These are phyloP conservation scores for Taenaris catops DNA, from an alignment of 2,888 invertebrate genomes.

Conservation along the genomic window DNA sequence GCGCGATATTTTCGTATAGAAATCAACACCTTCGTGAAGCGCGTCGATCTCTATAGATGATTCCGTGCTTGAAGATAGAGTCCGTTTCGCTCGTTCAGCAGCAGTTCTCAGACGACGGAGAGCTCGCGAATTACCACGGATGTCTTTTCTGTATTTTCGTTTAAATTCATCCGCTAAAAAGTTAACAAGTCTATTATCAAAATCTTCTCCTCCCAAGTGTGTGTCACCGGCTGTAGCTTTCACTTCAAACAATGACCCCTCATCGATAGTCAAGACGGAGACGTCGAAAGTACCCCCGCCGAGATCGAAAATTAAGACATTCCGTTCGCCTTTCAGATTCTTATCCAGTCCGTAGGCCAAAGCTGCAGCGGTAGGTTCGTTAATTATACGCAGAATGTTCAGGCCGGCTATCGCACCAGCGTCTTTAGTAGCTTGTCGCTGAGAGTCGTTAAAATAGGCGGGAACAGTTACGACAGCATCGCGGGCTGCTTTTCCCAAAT, in stretches of 20 bases:
- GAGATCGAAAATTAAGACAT: slow-evolving; percentile 83
- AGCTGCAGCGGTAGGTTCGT: slow-evolving; percentile 89
- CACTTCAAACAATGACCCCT: slow-evolving; percentile 88
- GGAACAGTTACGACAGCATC: slow-evolving; percentile 91
- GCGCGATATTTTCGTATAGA: slow-evolving; percentile 84
- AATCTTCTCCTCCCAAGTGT: slow-evolving; percentile 89
- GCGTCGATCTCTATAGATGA: slow-evolving; percentile 88
- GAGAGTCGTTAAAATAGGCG: no score
- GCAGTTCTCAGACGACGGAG: slow-evolving; percentile 86
- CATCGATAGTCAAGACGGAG: slow-evolving; percentile 90
- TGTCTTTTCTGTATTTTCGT: slow-evolving; percentile 84
- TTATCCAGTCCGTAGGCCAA: slow-evolving; percentile 86
- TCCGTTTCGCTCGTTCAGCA: slow-evolving; percentile 88
- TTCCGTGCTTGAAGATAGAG: slow-evolving; percentile 87
- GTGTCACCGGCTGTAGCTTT: slow-evolving; percentile 92
- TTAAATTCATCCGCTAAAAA: slow-evolving; percentile 86
- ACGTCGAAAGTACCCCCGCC: slow-evolving; percentile 89
- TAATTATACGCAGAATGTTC: slow-evolving; percentile 90
- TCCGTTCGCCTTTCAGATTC: slow-evolving; percentile 82
- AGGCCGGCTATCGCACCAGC: slow-evolving; percentile 88
- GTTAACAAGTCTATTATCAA: slow-evolving; percentile 82
- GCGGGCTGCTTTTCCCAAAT: slow-evolving; percentile 82
- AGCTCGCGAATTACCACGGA: slow-evolving; percentile 82
- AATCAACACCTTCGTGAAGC: slow-evolving; percentile 85
- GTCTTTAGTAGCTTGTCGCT: no score